Conservation (phyloP, 2,797 vertebrate genomes). For the Melanogrammus aeglefinus region DNA sequence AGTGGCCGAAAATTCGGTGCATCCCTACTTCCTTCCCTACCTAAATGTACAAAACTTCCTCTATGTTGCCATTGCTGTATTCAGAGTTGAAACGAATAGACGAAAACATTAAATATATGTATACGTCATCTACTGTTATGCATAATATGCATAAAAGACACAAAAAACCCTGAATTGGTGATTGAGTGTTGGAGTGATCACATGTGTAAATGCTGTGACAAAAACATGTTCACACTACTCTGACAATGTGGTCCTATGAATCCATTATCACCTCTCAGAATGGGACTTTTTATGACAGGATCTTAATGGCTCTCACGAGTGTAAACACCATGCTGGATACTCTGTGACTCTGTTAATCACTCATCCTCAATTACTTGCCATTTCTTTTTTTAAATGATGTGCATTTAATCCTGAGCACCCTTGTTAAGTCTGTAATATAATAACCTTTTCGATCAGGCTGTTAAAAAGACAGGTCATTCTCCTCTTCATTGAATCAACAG, state of each 20-base stretch:
- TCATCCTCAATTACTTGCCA: not conserved
- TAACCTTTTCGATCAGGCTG: not conserved
- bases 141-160: not conserved
- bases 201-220: not conserved
- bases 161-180: not conserved
- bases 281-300: not conserved
- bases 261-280: not conserved
- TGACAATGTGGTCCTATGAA: not conserved
- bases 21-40: no score
- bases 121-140: not conserved
- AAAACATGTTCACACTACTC: not conserved
- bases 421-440: not conserved
- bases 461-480: slow-evolving; percentile 8
- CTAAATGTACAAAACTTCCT: not conserved
- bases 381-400: not conserved
- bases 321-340: not conserved
- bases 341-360: not conserved
- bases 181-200: not conserved
- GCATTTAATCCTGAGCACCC: not conserved
- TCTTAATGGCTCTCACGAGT: not conserved
- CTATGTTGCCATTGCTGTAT: not conserved
- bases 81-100: not conserved
- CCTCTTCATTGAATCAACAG: slow-evolving; percentile 54
- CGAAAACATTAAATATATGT: not conserved
- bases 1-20: no score